Percentiles rank a stretch among this genome's conserved stretches.
Conservation (phyloP, 2,113 vertebrate species). For the Hypomesus transpacificus region DNA sequence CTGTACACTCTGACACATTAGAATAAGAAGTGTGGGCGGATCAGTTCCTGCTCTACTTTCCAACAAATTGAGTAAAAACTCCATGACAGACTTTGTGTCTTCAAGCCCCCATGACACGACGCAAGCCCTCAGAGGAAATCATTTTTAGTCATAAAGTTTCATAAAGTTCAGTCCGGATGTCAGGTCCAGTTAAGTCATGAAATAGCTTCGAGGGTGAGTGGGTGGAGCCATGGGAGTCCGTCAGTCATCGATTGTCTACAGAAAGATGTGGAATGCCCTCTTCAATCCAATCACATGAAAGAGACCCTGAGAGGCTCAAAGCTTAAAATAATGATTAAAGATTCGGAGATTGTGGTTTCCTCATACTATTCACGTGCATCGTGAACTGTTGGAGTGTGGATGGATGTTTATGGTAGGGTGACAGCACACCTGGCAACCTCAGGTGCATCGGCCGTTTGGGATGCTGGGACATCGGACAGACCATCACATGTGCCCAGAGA, state of each 20-base stretch:
- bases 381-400: too few species aligned
- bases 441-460: too few species aligned
- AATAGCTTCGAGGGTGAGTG: conserved; percentile 33
- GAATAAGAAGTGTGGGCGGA: conserved; percentile 28
- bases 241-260: neutral
- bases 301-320: neutral
- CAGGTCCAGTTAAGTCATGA: conserved; percentile 36
- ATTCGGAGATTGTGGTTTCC: too few species aligned
- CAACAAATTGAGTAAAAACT: conserved; percentile 47
- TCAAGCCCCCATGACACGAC: neutral
- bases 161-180: conserved; percentile 23
- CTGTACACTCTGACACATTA: conserved; percentile 21
- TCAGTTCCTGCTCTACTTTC: conserved; percentile 41
- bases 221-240: conserved; percentile 5
- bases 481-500: too few species aligned
- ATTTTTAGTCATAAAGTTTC: conserved; percentile 9
- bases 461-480: too few species aligned
- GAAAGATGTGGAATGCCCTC: conserved; percentile 4
- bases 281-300: neutral
- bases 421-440: too few species aligned
- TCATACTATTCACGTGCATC: too few species aligned
- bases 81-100: neutral
- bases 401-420: too few species aligned
- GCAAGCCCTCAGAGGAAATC: neutral
- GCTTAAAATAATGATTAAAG: neutral